Evolutionary conservation across 2,888 invertebrate species (phyloP).

Genomic region (Ariolimax columbianus): DNA sequence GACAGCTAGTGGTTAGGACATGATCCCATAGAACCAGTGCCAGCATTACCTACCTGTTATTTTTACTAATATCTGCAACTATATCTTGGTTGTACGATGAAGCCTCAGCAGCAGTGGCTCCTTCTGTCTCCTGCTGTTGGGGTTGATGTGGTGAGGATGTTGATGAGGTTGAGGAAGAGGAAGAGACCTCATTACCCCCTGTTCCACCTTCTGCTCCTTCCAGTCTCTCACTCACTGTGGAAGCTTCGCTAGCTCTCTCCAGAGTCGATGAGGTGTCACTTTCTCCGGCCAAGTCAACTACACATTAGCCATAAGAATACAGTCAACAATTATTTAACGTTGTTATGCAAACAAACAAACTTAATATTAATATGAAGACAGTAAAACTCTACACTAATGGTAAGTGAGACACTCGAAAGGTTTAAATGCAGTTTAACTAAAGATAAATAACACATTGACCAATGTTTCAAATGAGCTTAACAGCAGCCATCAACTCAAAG

Average conservation of each 20-base stretch:
- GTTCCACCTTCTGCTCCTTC: slow-evolving; percentile 45
- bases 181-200: slow-evolving; percentile 45
- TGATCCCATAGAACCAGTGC: too few species aligned
- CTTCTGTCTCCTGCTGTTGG: slow-evolving; percentile 34
- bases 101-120: slow-evolving; percentile 48
- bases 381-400: too few species aligned
- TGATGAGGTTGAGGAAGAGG: slow-evolving; percentile 42
- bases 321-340: background rate
- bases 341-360: too few species aligned
- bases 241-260: slow-evolving; percentile 38
- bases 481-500: too few species aligned
- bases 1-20: too few species aligned
- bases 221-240: slow-evolving; percentile 45
- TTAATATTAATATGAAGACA: too few species aligned
- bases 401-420: too few species aligned
- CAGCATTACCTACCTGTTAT: slow-evolving; percentile 48
- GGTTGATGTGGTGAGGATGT: slow-evolving; percentile 15
- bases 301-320: too few species aligned
- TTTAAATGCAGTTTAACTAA: too few species aligned
- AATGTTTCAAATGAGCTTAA: too few species aligned
- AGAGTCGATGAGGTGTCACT: slow-evolving; percentile 20
- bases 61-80: slow-evolving; percentile 55
- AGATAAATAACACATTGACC: too few species aligned
- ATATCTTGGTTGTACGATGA: slow-evolving; percentile 50
- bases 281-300: slow-evolving; percentile 41